phyloP scores from a whole-genome alignment of 2,113 vertebrate genomes.

The Charadrius vociferus region DNA sequence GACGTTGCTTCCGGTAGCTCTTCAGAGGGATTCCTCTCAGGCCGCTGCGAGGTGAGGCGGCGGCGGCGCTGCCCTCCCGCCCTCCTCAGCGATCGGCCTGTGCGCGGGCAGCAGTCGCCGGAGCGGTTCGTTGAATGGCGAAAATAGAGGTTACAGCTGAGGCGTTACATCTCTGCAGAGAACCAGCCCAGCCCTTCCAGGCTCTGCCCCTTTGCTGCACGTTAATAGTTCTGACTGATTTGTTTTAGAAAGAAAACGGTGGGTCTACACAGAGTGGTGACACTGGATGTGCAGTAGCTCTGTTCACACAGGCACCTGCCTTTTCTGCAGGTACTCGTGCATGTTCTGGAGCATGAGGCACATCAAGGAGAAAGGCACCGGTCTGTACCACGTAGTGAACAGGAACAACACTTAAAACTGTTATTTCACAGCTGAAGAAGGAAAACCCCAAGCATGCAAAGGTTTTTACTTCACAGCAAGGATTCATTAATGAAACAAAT shows the following conservation, averaged over 20 bases:
- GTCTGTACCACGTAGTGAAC: fast-evolving
- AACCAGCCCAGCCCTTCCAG: background rate
- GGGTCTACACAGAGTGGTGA: fast-evolving
- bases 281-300: background rate
- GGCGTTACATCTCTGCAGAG: background rate
- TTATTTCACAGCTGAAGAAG: fast-evolving
- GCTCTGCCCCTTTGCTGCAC: background rate
- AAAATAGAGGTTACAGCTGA: background rate
- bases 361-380: fast-evolving
- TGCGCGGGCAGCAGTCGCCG: background rate
- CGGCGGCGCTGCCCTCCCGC: too few species aligned
- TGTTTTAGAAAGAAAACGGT: background rate
- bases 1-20: background rate
- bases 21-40: fast-evolving
- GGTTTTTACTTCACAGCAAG: background rate
- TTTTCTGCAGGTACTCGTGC: fast-evolving
- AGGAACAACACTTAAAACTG: background rate
- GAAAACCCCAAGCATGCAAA: fast-evolving
- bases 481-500: background rate
- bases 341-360: background rate
- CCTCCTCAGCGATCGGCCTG: too few species aligned
- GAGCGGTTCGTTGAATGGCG: background rate
- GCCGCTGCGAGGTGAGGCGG: background rate
- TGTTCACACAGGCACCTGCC: background rate
- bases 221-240: fast-evolving